Conservation (phyloP, 2,797 vertebrate species). For the Liparis tanakae region DNA sequence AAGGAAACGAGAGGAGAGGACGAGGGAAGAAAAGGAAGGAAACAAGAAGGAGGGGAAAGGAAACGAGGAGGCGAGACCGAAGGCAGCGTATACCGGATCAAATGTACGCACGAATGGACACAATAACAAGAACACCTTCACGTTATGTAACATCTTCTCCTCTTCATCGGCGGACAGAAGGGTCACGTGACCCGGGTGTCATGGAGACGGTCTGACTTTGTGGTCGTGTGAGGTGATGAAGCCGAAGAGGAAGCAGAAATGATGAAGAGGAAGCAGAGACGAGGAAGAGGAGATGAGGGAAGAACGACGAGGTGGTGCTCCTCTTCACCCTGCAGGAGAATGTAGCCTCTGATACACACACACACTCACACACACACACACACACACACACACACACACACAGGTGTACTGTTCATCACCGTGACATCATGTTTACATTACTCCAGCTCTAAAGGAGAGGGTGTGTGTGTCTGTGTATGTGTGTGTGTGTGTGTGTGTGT, state of each 20-base stretch:
- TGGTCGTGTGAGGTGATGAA: slow-evolving; percentile 44
- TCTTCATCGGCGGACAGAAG: background rate
- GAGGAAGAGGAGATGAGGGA: background rate
- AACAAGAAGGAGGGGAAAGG: background rate
- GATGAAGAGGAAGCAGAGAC: slow-evolving; percentile 51
- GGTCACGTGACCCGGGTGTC: background rate
- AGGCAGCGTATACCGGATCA: background rate
- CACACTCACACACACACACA: slow-evolving; percentile 13
- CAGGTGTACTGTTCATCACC: slow-evolving; percentile 19
- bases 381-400: slow-evolving; percentile 23
- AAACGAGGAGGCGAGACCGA: background rate
- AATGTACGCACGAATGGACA: slow-evolving; percentile 6
- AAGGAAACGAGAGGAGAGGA: slow-evolving; percentile 10
- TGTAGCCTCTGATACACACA: slow-evolving; percentile 10
- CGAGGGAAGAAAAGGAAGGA: slow-evolving; percentile 4
- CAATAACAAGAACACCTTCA: background rate
- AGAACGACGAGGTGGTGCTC: slow-evolving; percentile 18
- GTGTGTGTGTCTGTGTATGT: no score
- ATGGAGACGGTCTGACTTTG: slow-evolving; percentile 26
- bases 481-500: no score
- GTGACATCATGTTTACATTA: slow-evolving; percentile 54
- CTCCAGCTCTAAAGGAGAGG: background rate
- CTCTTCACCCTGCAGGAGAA: slow-evolving; percentile 19
- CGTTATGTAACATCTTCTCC: background rate
- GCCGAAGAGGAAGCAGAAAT: slow-evolving; percentile 20